Evolutionary conservation across 2,888 invertebrate species (phyloP), one percentile per base, ranked within the genome.

Genomic region (Eupsilia transversa): DNA sequence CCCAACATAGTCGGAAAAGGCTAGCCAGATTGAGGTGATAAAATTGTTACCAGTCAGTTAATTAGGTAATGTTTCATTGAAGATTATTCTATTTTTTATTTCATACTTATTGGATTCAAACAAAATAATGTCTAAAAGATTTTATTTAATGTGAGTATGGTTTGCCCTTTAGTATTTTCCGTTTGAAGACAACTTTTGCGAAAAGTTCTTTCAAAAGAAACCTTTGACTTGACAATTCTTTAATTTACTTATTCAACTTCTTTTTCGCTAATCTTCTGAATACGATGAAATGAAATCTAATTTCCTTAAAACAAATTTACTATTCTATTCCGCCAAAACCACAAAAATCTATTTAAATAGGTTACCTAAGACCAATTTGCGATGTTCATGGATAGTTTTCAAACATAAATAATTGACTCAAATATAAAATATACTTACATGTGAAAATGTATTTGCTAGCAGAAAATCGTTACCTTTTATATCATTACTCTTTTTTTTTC

Each of bases 201-300:
- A 46, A 38, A 68, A 76, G 61, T 61, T 54, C 0, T 61, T 46
- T 56, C 27, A 76, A 70, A 70, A 63, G 61, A 56, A 77, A 63
- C 70, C 76, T 70, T 77, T 49, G 38, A 46, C 17, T 76, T 70
- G 61, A 41, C n/a, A 68, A 54, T 76, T 49, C 56, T 76, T 76
- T 49, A 56, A 77, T 76, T 75, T 77, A 70, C 75, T 69, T 69
- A 61, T 70, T 56, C 17, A 56, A 77, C 54, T 76, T 76, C 1
- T 41, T 33, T 57, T 76, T 27, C 46, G 27, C 4, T 56, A 27
- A 56, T 76, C 23, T 70, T 69, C 17, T 46, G 43, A 61, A 46
- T 38, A 61, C 60, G 59, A 35, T 33, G 65, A 49, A 66, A 17
- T 41, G 27, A 75, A 59, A 74, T 59, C 41, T 49, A 57, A 74